phyloP scores from a whole-genome alignment of 53 echinoderm and acorn worm species.

The Temnopleurus reevesii region DNA sequence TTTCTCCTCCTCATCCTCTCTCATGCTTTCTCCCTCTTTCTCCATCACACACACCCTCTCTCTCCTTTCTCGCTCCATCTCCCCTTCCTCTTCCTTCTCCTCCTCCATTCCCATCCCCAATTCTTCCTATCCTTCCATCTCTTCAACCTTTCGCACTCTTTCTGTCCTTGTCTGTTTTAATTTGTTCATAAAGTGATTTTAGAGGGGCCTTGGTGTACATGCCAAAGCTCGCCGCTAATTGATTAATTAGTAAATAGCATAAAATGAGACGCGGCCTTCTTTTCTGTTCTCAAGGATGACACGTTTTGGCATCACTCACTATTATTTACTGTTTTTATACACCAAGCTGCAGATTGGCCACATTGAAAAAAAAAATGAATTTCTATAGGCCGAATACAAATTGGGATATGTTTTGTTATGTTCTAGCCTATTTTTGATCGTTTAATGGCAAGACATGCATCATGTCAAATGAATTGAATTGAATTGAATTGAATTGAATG shows the following conservation, averaged over 20 bases:
- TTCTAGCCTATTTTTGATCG: no score
- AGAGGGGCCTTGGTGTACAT: neutral
- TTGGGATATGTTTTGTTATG: no score
- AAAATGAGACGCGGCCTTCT: neutral
- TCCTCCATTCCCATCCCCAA: neutral
- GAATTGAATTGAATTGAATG: no score
- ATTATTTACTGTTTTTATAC: neutral
- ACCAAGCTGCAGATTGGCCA: no score
- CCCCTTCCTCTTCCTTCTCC: neutral
- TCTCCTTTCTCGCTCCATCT: neutral
- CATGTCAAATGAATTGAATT: no score
- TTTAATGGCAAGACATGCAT: no score
- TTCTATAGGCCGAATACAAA: no score
- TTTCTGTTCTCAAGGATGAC: neutral
- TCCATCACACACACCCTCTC: neutral
- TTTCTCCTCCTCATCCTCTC: neutral
- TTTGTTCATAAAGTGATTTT: neutral
- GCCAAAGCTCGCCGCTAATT: neutral
- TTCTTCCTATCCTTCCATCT: neutral
- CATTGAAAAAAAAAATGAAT: no score
- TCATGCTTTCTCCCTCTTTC: neutral
- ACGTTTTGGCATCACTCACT: neutral
- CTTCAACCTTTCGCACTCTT: neutral
- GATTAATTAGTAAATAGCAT: neutral
- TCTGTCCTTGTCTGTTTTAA: neutral